Evolutionary conservation across 2,888 invertebrate genomes (phyloP), one percentile per base, ranked within the genome.

Genomic region (Pseudococcus jackbeardsleyi): DNA sequence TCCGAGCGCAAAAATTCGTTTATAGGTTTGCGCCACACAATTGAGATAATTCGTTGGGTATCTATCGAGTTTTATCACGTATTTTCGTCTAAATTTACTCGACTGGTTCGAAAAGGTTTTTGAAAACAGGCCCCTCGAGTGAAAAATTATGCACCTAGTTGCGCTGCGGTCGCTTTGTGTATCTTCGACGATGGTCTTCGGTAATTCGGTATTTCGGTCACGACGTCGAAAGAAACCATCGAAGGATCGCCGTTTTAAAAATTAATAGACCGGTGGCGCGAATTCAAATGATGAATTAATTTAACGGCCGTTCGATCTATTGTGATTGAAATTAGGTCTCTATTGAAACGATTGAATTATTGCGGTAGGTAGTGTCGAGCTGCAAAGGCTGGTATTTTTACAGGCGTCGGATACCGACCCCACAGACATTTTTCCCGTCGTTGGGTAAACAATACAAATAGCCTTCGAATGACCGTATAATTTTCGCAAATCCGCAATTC

Each of bases 251-350:
- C 64, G 64, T 64, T 64, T 19, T 6, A 64, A 64, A 64, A 64
- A 64, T 64, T 64, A 64, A 64, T 64, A 19, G 64, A 19, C 64
- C 19, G 11, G 19, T 64, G 64, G 64, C 17, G 50, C 50, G 22
- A 64, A 64, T 64, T 64, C 64, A 64, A 64, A 64, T 64, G 64
- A 64, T 22, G 64, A 64, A 64, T 64, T 64, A 64, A 64, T 64
- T 64, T 64, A 4, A 8, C 19, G 17, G 15, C 50, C 17, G 64
- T 64, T 64, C 64, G 22, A 64, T 64, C 64, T 8, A 64, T 64
- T 64, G 64, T 64, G 64, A 64, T 64, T 64, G 64, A 64, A 64
- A 64, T 64, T 64, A 64, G 64, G 15, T 12, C 22, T 12, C 22
- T 19, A 22, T 64, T 64, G 19, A 22, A 64, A 19, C 64, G 19